Evolutionary conservation across 23 tunicate genomes (phyloP), one percentile per base, ranked within the genome.

Genomic region (Oikopleura dioica): DNA sequence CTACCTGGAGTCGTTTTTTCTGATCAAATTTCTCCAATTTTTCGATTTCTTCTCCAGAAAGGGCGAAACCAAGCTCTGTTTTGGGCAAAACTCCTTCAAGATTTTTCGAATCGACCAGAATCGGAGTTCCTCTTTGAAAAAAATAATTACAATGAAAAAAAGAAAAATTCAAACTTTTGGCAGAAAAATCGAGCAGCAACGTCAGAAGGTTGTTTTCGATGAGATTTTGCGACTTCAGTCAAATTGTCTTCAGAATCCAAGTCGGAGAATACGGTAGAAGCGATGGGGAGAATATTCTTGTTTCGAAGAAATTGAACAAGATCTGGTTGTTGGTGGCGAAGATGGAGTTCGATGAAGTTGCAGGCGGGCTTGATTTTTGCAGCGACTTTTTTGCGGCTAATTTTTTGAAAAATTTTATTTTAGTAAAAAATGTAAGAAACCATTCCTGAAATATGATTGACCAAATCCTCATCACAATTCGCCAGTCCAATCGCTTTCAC

Each of bases 1-100:
- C n/a, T n/a, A n/a, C n/a, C n/a, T n/a, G n/a, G n/a, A n/a, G n/a
- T 23, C 72, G 72, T 63, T 63, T 63, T 5, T 63, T 63, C 5
- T 16, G 30, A 28, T 63, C 33, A 2, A 63, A 63, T 12, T 63
- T 28, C 33, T 24, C 30, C 2, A 63, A 12, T 16, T 23, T 2
- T 28, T 63, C 26, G 30, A 63, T 28, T 28, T 63, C 72, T 28
- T 23, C 33, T 28, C 33, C 72, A 28, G 72, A 63, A 16, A 63
- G 33, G 29, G 72, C 29, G 33, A 63, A 63, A 21, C 72, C 72
- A 24, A 63, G 72, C 32, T 28, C 33, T 63, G 16, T 24, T 28
- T 4, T 23, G 33, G 72, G 32, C 2, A 63, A 2, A 21, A 63
- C 26, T 63, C 26, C 72, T 2, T 5, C 26, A 5, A 28, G 16